Evolutionary conservation across 2,888 invertebrate species (phyloP), one percentile per base, ranked within the genome.

Genomic region (Peribatodes rhomboidaria): DNA sequence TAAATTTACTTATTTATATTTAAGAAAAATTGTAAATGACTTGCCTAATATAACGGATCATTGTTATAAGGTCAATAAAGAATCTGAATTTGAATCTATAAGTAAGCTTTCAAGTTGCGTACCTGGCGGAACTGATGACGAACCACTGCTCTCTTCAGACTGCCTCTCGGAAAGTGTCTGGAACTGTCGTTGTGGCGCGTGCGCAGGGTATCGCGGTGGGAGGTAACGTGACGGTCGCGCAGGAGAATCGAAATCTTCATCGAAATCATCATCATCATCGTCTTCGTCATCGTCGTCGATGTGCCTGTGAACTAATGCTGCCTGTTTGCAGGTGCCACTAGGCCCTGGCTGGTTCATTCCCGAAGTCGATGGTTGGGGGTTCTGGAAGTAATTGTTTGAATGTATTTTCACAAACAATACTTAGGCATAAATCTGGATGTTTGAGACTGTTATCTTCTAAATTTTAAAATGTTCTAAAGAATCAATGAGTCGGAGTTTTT

Each of bases 131-230:
- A 9, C 8, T 20, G 20, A 35, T 0, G 42, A 37, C 13, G 13
- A 2, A 2, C 44, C 37, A n/a, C n/a, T n/a, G n/a, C n/a, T 84
- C 0, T 90, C 90, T 53, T 90, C 91, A 0, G 86, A 80, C 62
- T 80, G 85, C 1, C 80, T 84, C 65, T 92, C 92, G 0, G 89
- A 82, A 2, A 92, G 85, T 0, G 92, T 90, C 67, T 89, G 89
- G 0, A 92, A 83, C 0, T 80, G 81, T 9, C 84, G 81, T 6
- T 20, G 20, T 18, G 22, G 53, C 2, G n/a, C 53, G 14, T 9
- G 52, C 20, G n/a, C 1, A 8, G 33, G 31, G 10, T 6, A 0
- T 44, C 18, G 13, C 9, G 10, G 2, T 13, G 55, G 44, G 6
- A 1, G 27, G 16, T 13, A 20, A n/a, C 22, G 82, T 18, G 80